Evolutionary conservation across 2,797 vertebrate genomes (phyloP).

Genomic region (Artibeus lituratus): DNA sequence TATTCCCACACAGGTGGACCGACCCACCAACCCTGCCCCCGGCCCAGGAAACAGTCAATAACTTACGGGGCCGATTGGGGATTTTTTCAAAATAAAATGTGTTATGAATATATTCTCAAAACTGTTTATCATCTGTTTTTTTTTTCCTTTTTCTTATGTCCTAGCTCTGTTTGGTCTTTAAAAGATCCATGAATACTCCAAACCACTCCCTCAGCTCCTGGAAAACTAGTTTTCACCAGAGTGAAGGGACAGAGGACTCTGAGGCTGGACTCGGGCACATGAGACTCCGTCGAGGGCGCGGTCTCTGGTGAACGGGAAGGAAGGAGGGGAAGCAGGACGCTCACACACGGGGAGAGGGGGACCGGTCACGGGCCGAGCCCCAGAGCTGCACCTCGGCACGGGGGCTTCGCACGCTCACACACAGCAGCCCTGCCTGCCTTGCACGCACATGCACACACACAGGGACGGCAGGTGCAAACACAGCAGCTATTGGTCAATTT

Average conservation of each 20-base stretch:
- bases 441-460: background rate
- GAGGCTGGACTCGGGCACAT: slow-evolving; percentile 70
- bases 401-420: slow-evolving; percentile 54
- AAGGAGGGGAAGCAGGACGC: slow-evolving; percentile 68
- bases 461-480: slow-evolving; percentile 84
- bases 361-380: slow-evolving; percentile 82
- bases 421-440: background rate
- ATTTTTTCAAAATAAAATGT: slow-evolving; percentile 76
- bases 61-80: slow-evolving; percentile 79
- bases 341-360: slow-evolving; percentile 76
- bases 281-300: slow-evolving; percentile 67
- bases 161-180: slow-evolving; percentile 77
- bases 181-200: slow-evolving; percentile 73
- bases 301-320: background rate
- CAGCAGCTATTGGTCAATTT: slow-evolving; percentile 98
- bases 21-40: background rate
- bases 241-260: slow-evolving; percentile 65
- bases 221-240: slow-evolving; percentile 61
- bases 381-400: slow-evolving; percentile 85
- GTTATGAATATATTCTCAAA: slow-evolving; percentile 78
- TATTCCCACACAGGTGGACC: slow-evolving; percentile 1
- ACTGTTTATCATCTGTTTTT: slow-evolving; percentile 40
- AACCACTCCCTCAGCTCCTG: slow-evolving; percentile 69
- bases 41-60: slow-evolving; percentile 75
- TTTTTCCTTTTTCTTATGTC: background rate